A percentile compares a stretch with the other conserved stretches of the same genome.
Conservation (phyloP, 2,797 vertebrate genomes). For the Pseudomugil tenellus region DNA sequence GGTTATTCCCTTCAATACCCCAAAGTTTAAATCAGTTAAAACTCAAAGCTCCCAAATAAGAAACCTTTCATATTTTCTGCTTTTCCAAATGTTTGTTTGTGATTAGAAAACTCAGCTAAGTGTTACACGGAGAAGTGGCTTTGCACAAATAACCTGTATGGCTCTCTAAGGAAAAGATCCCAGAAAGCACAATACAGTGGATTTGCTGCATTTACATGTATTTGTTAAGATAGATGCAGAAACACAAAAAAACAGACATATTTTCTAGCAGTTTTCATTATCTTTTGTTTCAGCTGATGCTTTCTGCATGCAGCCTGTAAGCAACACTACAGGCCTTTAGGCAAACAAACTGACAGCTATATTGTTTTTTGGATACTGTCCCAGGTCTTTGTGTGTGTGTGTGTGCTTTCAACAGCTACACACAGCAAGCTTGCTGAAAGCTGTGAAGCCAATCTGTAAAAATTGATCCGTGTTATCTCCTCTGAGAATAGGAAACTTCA, state of each 20-base stretch:
- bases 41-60: neutral
- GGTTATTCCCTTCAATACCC: neutral
- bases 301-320: constrained; percentile 22
- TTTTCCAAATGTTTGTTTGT: neutral
- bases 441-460: constrained; percentile 65
- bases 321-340: constrained; percentile 34
- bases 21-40: neutral
- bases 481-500: constrained; percentile 61
- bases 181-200: neutral
- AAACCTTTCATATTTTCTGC: neutral
- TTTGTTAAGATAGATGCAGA: neutral
- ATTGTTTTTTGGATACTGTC: constrained; percentile 31
- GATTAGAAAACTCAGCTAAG: neutral
- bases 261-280: constrained; percentile 15
- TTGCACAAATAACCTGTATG: neutral
- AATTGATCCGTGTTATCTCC: constrained; percentile 70
- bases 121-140: neutral
- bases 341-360: constrained; percentile 38
- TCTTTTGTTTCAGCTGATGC: constrained; percentile 12
- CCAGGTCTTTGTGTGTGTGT: constrained; percentile 18
- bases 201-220: neutral
- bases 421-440: constrained; percentile 44
- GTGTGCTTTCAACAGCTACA: constrained; percentile 17
- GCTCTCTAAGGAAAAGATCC: neutral
- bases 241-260: neutral